Conservation (phyloP, 30 jellyfish, hydroid and myxozoan species). For the Cassiopea xamachana region DNA sequence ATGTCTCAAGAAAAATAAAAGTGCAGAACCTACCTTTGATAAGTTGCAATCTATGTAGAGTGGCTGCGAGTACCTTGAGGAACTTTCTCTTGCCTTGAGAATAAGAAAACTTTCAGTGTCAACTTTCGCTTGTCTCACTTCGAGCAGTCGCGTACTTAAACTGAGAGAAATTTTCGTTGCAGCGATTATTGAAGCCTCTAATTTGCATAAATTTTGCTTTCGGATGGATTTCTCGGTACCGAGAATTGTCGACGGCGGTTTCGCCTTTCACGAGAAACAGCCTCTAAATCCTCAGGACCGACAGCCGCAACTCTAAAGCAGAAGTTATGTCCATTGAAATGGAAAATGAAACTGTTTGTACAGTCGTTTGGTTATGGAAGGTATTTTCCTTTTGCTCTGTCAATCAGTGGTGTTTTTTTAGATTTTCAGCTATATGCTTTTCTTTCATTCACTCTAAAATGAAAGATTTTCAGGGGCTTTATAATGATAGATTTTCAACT, state of each 20-base stretch:
- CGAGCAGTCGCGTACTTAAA: constrained; percentile 14
- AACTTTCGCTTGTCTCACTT: neutral
- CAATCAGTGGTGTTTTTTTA: no score
- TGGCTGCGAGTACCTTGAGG: neutral
- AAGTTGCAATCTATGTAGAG: neutral
- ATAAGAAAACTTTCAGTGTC: neutral
- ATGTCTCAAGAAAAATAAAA: no score
- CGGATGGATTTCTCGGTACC: constrained; percentile 2
- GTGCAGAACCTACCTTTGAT: no score
- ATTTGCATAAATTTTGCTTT: constrained; percentile 39
- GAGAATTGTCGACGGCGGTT: neutral
- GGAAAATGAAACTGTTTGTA: no score
- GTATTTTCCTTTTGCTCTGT: no score
- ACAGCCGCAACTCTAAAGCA: constrained; percentile 9
- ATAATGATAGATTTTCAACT: no score
- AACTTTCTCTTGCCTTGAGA: neutral
- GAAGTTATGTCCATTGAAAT: no score
- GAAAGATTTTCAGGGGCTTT: no score
- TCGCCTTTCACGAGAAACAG: neutral
- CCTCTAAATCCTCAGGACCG: neutral
- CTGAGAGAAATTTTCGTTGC: constrained; percentile 43
- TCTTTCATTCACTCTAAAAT: no score
- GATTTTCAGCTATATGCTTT: no score
- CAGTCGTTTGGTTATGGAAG: no score
- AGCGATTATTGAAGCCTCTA: constrained; percentile 11